Base-by-base conservation (phyloP, 2,113 vertebrate genomes). In the Nycticebus coucang region DNA sequence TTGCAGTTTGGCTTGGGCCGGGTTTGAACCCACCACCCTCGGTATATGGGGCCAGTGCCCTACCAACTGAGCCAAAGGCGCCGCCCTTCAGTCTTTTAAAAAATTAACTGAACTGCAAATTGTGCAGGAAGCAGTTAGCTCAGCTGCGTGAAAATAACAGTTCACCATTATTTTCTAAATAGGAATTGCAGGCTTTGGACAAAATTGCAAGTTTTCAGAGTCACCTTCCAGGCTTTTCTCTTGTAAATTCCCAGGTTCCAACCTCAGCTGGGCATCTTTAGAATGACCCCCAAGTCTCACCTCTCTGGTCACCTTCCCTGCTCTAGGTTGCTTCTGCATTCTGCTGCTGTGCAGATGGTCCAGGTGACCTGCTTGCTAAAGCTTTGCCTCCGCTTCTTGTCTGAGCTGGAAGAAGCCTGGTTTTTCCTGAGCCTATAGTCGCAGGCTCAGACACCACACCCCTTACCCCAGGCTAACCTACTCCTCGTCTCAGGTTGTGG, bases 141-240 rank as follows among this genome's bases (percentile, higher is more conserved):
- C 69, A 68, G 69, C 28, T n/a, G 0, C 84, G 22, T 74, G 26
- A 62, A 62, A 62, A 26, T 26, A 26, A 62, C 24, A 62, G 60
- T 21, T 62, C 22, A 62, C 60, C 22, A 62, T 62, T 62, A 24
- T 62, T 62, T 62, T 10, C 60, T 62, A 62, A 77, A 22, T 80
- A 62, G 41, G 57, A 12, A 24, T 55, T 88, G 64, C n/a, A 82
- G n/a, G 0, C 59, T 95, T 89, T 77, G 66, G 53, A 89, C 15
- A 80, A 97, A 93, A 59, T 41, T 13, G n/a, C n/a, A 35, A 2
- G 7, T 79, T 94, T 89, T 95, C 62, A 82, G 91, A 62, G n/a
- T 83, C 33, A 86, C 7, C 22, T 83, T 87, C 55, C 11, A 71
- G 7, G 19, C 8, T 62, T 64, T 66, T 28, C 45, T 71, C 35